A percentile compares a stretch with the other conserved stretches of the same genome.
phyloP scores from a whole-genome alignment of 2,888 invertebrate species.

The Gerris lacustris region DNA sequence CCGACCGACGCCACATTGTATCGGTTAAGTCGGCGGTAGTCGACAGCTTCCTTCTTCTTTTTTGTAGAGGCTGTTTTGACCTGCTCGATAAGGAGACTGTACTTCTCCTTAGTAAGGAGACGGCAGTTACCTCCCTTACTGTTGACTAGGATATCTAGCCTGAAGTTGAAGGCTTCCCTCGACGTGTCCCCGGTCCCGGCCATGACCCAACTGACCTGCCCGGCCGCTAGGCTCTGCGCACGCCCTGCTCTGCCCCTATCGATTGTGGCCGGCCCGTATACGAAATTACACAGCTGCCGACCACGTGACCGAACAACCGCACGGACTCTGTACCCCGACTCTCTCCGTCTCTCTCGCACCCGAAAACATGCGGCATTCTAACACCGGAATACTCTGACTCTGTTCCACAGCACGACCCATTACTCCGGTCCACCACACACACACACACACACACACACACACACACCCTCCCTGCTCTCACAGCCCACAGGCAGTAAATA shows the following conservation, averaged over 20 bases:
- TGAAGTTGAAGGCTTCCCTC: background rate
- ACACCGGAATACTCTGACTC: background rate
- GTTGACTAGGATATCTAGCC: background rate
- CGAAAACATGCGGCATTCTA: no score
- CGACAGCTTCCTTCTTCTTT: background rate
- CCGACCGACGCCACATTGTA: background rate
- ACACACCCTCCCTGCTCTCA: no score
- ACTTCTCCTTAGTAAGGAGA: background rate
- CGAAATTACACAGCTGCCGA: conserved; percentile 7
- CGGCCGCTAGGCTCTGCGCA: background rate
- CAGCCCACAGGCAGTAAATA: no score
- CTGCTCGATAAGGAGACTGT: background rate
- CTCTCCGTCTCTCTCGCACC: background rate
- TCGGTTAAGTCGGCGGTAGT: background rate
- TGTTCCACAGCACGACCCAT: background rate
- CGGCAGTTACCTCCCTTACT: conserved; percentile 2
- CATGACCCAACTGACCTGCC: background rate
- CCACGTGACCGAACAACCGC: background rate
- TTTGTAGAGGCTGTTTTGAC: background rate
- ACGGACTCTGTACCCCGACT: background rate
- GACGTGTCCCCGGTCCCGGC: background rate
- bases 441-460: no score
- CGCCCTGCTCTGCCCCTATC: background rate
- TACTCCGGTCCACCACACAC: background rate
- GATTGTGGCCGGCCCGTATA: background rate